These are phyloP conservation scores for Spondyliosoma cantharus DNA, from an alignment of 2,797 vertebrate genomes.

Conservation along the genomic window DNA sequence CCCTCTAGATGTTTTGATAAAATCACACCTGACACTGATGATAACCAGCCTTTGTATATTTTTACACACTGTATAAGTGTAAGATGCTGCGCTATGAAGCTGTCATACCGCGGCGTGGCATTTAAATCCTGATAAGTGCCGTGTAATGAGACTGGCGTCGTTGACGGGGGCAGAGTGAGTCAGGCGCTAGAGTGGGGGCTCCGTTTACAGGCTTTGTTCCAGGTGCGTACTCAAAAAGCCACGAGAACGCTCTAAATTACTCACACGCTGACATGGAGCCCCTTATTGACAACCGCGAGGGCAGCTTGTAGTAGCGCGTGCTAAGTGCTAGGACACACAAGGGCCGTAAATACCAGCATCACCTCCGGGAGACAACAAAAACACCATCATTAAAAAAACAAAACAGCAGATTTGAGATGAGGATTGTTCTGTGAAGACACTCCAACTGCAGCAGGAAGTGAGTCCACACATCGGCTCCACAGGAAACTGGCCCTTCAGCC, in stretches of 20 bases:
- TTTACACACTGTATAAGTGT: conserved; percentile 3
- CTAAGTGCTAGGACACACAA: conserved; percentile 45
- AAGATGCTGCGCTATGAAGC: conserved; percentile 15
- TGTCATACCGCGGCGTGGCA: conserved; percentile 34
- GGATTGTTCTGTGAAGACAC: conserved; percentile 26
- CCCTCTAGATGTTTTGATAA: conserved; percentile 11
- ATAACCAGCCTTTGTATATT: conserved; percentile 8
- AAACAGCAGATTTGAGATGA: conserved; percentile 31
- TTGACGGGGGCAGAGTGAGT: conserved; percentile 55
- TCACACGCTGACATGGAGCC: conserved; percentile 58
- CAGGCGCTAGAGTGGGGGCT: conserved; percentile 62
- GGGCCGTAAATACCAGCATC: conserved; percentile 30
- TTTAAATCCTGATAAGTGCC: conserved; percentile 63
- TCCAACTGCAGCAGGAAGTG: conserved; percentile 44
- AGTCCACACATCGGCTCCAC: conserved; percentile 35
- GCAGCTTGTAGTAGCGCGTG: conserved; percentile 39
- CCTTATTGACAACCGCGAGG: conserved; percentile 45
- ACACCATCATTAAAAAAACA: conserved; percentile 8
- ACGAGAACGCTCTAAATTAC: conserved; percentile 53
- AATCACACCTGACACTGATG: neutral
- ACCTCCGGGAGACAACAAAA: conserved; percentile 8
- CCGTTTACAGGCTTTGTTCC: conserved; percentile 68
- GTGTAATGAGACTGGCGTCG: conserved; percentile 55
- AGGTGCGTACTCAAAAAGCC: conserved; percentile 65
- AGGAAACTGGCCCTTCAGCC: conserved; percentile 47